A percentile compares a stretch with the other conserved stretches of the same genome.
These are phyloP conservation scores for Elephantulus edwardii DNA, from an alignment of 2,113 vertebrate species.

Conservation along the genomic window DNA sequence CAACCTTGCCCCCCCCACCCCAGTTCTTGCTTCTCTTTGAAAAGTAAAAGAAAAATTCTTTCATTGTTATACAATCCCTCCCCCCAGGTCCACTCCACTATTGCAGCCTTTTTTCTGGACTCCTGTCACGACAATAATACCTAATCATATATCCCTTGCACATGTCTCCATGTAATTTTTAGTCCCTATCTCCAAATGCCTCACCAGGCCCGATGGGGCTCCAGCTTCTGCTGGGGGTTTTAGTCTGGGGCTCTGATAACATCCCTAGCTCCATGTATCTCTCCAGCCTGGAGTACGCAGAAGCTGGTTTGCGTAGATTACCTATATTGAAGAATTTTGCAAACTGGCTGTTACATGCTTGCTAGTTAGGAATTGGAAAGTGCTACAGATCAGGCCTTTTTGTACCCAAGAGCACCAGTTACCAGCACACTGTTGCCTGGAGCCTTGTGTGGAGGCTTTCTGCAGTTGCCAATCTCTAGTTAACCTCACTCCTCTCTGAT, in stretches of 20 bases:
- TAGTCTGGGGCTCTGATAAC: not conserved
- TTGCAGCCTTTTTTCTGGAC: too few species aligned
- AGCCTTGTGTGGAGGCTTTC: not conserved
- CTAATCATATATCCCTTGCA: too few species aligned
- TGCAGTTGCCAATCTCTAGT: not conserved
- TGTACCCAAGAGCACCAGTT: not conserved
- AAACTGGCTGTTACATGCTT: not conserved
- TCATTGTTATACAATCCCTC: too few species aligned
- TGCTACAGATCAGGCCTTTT: not conserved
- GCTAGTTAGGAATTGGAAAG: not conserved
- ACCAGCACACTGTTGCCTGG: not conserved
- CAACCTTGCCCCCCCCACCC: too few species aligned
- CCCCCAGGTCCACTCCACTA: too few species aligned
- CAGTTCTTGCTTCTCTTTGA: too few species aligned
- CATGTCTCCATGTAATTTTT: too few species aligned
- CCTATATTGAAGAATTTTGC: slow-evolving; percentile 20
- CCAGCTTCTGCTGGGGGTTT: not conserved
- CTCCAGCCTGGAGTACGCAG: not conserved
- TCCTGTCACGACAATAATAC: too few species aligned
- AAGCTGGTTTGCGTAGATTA: not conserved
- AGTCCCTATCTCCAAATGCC: not conserved
- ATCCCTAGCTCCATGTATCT: not conserved
- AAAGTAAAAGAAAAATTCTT: too few species aligned
- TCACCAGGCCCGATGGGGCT: not conserved
- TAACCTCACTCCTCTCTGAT: not conserved